Conservation (phyloP, 2,797 vertebrate genomes). For the Liasis olivaceus region DNA sequence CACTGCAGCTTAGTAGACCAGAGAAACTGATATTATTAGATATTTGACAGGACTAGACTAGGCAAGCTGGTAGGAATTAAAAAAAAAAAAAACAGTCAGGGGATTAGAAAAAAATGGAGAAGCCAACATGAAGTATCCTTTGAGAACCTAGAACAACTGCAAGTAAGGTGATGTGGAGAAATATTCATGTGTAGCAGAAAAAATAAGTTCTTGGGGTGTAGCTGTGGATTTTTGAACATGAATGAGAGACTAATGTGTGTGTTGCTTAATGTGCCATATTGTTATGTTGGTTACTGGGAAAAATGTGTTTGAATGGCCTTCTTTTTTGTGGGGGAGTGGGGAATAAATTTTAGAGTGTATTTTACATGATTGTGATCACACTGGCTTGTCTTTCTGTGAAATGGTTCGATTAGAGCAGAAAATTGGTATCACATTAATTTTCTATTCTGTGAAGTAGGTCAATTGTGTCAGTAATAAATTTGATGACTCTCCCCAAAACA, state of each 20-base stretch:
- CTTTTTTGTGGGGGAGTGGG: background rate
- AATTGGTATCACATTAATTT: background rate
- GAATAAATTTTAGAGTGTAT: background rate
- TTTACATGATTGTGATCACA: background rate
- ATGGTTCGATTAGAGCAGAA: background rate
- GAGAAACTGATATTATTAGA: background rate
- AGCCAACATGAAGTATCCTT: background rate
- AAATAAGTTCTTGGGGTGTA: background rate
- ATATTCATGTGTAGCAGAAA: background rate
- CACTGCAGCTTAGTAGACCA: background rate
- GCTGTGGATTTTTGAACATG: background rate
- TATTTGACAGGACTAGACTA: background rate
- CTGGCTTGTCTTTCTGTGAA: background rate
- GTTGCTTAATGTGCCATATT: background rate
- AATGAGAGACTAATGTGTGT: background rate
- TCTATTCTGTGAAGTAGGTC: background rate
- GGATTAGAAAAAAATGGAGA: background rate
- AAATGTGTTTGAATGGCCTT: no score
- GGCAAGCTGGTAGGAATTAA: background rate
- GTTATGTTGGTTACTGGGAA: background rate
- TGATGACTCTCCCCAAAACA: background rate
- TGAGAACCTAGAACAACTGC: background rate
- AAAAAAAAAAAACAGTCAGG: background rate
- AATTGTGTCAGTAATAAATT: background rate
- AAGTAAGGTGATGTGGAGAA: background rate